Evolutionary conservation across 2,113 vertebrate species (phyloP).

Genomic region (Lagopus muta): DNA sequence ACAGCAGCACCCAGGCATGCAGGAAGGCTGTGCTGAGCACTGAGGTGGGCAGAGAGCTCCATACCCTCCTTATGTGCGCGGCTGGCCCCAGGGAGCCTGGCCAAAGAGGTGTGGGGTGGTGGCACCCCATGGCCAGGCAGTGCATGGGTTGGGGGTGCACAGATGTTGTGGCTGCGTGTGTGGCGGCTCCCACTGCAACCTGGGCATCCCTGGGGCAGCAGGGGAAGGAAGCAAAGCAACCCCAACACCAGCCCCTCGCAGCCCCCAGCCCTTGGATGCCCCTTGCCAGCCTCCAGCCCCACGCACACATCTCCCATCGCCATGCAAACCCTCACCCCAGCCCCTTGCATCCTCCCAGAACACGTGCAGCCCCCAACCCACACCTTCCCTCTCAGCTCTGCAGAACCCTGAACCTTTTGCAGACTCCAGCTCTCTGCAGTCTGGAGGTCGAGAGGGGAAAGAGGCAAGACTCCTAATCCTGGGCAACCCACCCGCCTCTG

Average conservation of each 20-base stretch:
- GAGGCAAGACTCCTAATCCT: too few species aligned
- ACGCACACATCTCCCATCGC: too few species aligned
- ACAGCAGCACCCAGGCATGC: accelerated
- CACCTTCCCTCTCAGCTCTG: too few species aligned
- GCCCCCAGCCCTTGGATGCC: neutral
- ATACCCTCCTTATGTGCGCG: accelerated
- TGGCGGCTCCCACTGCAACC: neutral
- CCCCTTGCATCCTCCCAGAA: neutral
- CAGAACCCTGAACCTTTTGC: neutral
- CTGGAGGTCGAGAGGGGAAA: too few species aligned
- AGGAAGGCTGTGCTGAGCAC: neutral
- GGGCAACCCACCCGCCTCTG: too few species aligned
- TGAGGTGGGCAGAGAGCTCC: neutral
- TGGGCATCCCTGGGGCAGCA: neutral
- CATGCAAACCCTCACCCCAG: neutral
- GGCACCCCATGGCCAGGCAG: neutral
- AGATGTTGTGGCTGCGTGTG: accelerated
- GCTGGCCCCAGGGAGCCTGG: neutral
- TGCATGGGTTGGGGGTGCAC: accelerated
- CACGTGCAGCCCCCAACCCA: neutral
- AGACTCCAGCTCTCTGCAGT: neutral
- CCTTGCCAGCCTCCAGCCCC: neutral
- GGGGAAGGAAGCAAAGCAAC: neutral
- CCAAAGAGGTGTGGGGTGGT: accelerated
- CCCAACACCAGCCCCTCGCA: neutral